Base-by-base conservation (phyloP, 2,113 vertebrate genomes). In the Mungos mungo region DNA sequence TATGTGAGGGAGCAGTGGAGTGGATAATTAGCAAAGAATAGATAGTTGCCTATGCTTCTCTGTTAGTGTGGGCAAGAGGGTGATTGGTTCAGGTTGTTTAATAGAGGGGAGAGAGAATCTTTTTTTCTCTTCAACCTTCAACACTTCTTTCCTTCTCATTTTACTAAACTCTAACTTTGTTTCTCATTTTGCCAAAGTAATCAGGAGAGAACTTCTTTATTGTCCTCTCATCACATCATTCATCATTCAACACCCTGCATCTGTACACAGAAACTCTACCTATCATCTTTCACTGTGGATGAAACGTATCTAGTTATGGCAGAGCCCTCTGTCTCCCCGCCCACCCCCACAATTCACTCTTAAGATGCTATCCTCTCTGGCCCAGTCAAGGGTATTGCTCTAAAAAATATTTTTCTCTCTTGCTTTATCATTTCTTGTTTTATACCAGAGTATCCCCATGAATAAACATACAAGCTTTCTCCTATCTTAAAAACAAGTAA, bases 11-110 rank as follows among this genome's bases (percentile, higher is more conserved):
- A 95, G 87, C 96, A 94, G 69, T 88, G 90, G 69, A 86, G 86
- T 97, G 96, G 90, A 96, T 96, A 97, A 97, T 97, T 96, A 96
- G 54, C 94, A 71, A 87, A 38, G 57, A 88, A 33, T 85, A 7
- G 50, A 41, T 60, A 47, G 79, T 82, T 93, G 5, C 31, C 38
- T 31, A 3, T 1, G 5, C 38, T 90, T 95, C 95, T 90, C 79
- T 79, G 27, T 92, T 97, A 88, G 47, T 12, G 11, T 10, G 54
- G 45, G 54, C 33, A 65, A 71, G 69, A 90, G 16, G 41, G 18
- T 63, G 68, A 29, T 54, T 77, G 68, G 69, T 84, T 94, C 35
- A 38, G 19, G 7, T 69, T 92, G 47, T 74, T 82, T 60, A 83
- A 72, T 29, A 88, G 66, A 83, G 6, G 65, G 66, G 21, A 95